These are phyloP conservation scores for Chinchilla lanigera DNA, from an alignment of 2,113 vertebrate species.

Conservation along the genomic window DNA sequence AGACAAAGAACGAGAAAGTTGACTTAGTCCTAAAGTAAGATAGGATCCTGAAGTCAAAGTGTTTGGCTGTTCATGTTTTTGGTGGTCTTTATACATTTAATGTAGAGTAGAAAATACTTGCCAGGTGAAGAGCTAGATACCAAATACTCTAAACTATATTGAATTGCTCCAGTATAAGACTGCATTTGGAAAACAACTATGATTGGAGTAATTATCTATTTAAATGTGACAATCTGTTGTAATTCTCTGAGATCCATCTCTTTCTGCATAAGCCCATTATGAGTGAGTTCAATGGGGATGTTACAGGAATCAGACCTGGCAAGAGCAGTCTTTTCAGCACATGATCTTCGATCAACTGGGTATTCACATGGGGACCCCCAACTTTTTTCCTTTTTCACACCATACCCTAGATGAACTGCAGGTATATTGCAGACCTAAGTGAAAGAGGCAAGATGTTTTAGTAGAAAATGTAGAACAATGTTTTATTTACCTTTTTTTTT, in stretches of 20 bases:
- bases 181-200: neutral
- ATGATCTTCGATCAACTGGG: neutral
- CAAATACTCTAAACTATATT: neutral
- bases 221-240: neutral
- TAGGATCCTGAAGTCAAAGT: neutral
- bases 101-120: neutral
- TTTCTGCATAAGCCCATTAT: neutral
- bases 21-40: neutral
- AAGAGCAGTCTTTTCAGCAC: neutral
- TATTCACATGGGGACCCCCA: neutral
- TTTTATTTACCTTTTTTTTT: conserved; percentile 2
- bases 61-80: neutral
- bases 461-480: neutral
- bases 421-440: neutral
- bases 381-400: neutral
- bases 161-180: neutral
- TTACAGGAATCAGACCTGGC: neutral
- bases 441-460: neutral
- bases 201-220: neutral
- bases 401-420: neutral
- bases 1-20: neutral
- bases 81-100: neutral
- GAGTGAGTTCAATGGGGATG: neutral
- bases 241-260: neutral
- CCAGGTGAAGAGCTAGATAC: neutral